A percentile compares a stretch with the other conserved stretches of the same genome.
Evolutionary conservation across 2,888 invertebrate genomes (phyloP).

Genomic region (Dicranocentrus wangi): DNA sequence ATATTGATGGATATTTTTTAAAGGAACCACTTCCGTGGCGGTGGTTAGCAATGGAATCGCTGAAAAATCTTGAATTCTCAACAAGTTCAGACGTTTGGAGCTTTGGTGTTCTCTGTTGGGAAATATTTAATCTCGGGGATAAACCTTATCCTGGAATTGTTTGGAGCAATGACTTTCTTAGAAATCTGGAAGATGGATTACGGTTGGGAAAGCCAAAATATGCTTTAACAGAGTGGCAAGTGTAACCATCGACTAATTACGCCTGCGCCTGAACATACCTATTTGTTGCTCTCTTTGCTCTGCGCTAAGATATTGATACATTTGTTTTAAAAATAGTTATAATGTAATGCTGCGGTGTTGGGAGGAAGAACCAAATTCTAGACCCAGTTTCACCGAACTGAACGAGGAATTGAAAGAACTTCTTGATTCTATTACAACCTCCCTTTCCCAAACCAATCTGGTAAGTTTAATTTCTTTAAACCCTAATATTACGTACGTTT

Average conservation of each 20-base stretch:
- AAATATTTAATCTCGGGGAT: conserved; percentile 36
- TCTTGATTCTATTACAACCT: background rate
- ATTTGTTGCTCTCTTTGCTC: background rate
- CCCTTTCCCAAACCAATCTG: background rate
- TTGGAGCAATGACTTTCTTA: conserved; percentile 26
- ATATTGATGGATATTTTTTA: background rate
- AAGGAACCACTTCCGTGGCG: conserved; percentile 44
- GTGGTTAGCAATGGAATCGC: conserved; percentile 30
- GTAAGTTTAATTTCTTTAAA: no score
- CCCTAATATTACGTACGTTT: no score
- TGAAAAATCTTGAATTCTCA: conserved; percentile 33
- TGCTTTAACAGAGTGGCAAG: conserved; percentile 23
- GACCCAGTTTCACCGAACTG: conserved; percentile 34
- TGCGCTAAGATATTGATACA: background rate
- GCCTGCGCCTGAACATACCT: no score
- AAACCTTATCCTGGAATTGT: conserved; percentile 39
- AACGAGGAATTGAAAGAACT: conserved; percentile 19
- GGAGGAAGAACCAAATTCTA: conserved; percentile 3
- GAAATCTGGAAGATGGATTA: conserved; percentile 35
- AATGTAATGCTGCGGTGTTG: conserved; percentile 39
- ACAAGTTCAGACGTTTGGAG: conserved; percentile 38
- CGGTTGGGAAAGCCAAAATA: conserved; percentile 26
- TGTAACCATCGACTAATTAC: background rate
- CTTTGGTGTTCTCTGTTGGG: conserved; percentile 41
- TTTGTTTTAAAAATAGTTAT: conserved; percentile 10